These are phyloP conservation scores for Platycercus adscitus DNA, from an alignment of 2,113 vertebrate genomes.

Conservation along the genomic window DNA sequence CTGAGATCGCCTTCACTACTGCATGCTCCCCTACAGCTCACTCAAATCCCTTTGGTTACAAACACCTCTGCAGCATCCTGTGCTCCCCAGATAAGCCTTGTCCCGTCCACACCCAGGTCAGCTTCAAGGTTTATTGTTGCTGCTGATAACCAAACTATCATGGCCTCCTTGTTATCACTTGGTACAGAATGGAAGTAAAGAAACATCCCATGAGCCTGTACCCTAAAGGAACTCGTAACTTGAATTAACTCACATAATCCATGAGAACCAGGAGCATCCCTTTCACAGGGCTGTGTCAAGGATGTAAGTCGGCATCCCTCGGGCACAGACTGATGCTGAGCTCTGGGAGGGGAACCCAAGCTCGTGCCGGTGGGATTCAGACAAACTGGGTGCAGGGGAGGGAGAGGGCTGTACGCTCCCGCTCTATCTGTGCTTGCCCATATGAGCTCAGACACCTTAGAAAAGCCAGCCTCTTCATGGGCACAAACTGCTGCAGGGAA, in stretches of 20 bases:
- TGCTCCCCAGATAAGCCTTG: background rate
- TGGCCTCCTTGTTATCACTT: background rate
- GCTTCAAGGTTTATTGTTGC: background rate
- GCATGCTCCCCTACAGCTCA: background rate
- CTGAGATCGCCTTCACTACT: background rate
- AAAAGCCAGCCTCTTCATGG: background rate
- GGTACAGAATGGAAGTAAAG: background rate
- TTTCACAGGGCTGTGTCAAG: background rate
- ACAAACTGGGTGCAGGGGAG: background rate
- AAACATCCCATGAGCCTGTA: background rate
- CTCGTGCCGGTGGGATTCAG: background rate
- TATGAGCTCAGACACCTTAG: background rate
- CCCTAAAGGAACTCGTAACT: background rate
- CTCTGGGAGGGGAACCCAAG: background rate
- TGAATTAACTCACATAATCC: background rate
- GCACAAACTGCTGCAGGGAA: background rate
- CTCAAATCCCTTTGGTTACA: background rate
- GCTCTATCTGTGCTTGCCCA: rapidly evolving
- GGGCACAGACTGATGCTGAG: background rate
- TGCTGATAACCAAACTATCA: rapidly evolving
- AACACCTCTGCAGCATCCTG: background rate
- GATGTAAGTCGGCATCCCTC: background rate
- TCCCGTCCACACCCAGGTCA: rapidly evolving
- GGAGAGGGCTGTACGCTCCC: background rate
- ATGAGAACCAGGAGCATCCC: background rate